Evolutionary conservation across 2,797 vertebrate species (phyloP), one percentile per base, ranked within the genome.

Genomic region (Ataeniobius toweri): DNA sequence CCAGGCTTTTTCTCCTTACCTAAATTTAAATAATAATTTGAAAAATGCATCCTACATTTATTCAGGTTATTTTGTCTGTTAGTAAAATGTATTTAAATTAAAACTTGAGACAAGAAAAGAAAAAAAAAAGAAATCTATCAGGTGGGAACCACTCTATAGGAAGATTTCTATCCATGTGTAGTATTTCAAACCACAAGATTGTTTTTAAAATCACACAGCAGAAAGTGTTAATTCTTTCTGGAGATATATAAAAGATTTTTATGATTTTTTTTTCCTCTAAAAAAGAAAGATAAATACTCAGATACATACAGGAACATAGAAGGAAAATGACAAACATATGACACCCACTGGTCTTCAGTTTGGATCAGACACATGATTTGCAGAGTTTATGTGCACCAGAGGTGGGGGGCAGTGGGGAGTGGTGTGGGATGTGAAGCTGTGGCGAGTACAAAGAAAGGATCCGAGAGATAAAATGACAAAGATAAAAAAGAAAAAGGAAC

Each of bases 381-480:
- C 78, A 13, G 67, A 22, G 73, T 80, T 77, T 67, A 1, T 58
- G 24, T 41, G 75, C 41, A 36, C 74, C 59, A 65, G 69, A 67
- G 31, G 53, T 3, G n/a, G 26, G 56, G 24, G 55, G 51, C 16
- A 53, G 26, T 18, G 28, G 59, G 59, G 22, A 24, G 44, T 63
- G 31, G 63, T 50, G 65, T 14, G 50, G 81, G 71, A 48, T n/a
- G 39, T 46, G 67, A 46, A 26, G 67, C 67, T 24, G 41, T n/a
- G 69, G 69, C 26, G n/a, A 20, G 28, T 51, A 71, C 69, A 51
- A 51, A 73, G 65, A 68, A 80, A 70, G 80, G 74, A 78, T 80
- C 53, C 41, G 55, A 41, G 39, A 87, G 84, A 80, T 75, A 80
- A 88, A 80, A 83, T 69, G 73, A 78, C 76, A 55, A 65, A 73